These are phyloP conservation scores for Ruditapes philippinarum DNA, from an alignment of 1,140 invertebrate genomes.

Conservation along the genomic window DNA sequence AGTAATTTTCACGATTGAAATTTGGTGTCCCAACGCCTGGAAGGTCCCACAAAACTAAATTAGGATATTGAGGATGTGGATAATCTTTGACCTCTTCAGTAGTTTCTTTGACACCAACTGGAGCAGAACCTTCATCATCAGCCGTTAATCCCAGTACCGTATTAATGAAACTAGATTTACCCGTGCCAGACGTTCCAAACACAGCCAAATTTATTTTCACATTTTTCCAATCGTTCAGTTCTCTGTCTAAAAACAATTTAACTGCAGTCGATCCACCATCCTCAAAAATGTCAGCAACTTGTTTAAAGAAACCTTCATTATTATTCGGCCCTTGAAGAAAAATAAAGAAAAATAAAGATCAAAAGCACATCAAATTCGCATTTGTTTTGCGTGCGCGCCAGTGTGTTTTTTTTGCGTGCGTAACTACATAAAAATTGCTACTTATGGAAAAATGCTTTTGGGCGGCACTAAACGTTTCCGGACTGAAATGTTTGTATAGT, in stretches of 20 bases:
- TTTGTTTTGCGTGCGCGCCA: no score
- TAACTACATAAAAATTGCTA: no score
- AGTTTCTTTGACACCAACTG: neutral
- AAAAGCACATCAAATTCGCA: no score
- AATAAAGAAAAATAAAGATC: no score
- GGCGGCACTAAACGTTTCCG: no score
- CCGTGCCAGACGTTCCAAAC: neutral
- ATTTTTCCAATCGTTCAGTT: constrained; percentile 13
- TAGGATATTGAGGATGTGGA: neutral
- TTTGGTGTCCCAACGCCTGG: constrained; percentile 27
- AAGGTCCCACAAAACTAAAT: constrained; percentile 18
- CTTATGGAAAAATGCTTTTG: no score
- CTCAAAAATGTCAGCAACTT: neutral
- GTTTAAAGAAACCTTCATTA: neutral
- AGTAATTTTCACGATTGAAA: neutral
- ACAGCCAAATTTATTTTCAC: neutral
- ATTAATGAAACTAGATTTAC: constrained; percentile 22
- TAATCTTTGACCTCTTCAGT: neutral
- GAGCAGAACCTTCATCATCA: neutral
- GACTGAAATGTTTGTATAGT: no score
- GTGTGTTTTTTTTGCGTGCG: no score
- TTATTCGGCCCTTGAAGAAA: no score
- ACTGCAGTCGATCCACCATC: neutral
- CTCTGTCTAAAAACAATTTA: neutral
- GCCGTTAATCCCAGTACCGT: neutral